Percentiles rank a stretch among this genome's conserved stretches.
Evolutionary conservation across 1,140 invertebrate species (phyloP).

Genomic region (Idris sp.): DNA sequence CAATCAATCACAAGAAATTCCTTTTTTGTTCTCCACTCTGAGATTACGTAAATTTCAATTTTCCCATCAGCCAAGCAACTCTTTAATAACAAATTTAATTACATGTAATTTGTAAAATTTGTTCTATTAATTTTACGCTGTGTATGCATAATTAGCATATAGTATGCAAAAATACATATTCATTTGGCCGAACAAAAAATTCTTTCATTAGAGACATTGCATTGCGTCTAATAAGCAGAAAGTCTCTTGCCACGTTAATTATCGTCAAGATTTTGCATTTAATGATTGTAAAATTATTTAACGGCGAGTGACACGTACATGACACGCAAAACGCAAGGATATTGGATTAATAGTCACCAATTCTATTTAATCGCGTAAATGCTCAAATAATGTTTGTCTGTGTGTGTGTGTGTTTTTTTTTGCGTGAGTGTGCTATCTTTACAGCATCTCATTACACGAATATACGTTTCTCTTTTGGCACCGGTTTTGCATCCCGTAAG

Average conservation of each 20-base stretch:
- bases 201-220: background rate
- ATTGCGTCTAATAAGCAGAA: constrained; percentile 18
- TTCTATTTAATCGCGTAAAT: constrained; percentile 53
- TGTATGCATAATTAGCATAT: too few species aligned
- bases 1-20: too few species aligned
- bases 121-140: too few species aligned
- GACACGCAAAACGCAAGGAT: constrained; percentile 26
- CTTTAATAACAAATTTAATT: too few species aligned
- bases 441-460: constrained; percentile 49
- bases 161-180: too few species aligned
- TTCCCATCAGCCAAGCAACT: too few species aligned
- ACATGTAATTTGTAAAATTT: too few species aligned
- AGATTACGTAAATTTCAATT: too few species aligned
- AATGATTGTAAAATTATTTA: constrained; percentile 26
- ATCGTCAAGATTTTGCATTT: constrained; percentile 2
- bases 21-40: too few species aligned
- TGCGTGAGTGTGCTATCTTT: constrained; percentile 46
- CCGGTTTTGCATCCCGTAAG: constrained; percentile 48
- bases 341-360: constrained; percentile 27
- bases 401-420: constrained; percentile 39
- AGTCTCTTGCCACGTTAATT: constrained; percentile 21
- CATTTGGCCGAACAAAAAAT: background rate
- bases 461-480: constrained; percentile 53
- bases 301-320: constrained; percentile 36
- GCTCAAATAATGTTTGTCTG: constrained; percentile 41